These are phyloP conservation scores for Orycteropus afer DNA, from an alignment of 2,113 vertebrate genomes.

Conservation along the genomic window DNA sequence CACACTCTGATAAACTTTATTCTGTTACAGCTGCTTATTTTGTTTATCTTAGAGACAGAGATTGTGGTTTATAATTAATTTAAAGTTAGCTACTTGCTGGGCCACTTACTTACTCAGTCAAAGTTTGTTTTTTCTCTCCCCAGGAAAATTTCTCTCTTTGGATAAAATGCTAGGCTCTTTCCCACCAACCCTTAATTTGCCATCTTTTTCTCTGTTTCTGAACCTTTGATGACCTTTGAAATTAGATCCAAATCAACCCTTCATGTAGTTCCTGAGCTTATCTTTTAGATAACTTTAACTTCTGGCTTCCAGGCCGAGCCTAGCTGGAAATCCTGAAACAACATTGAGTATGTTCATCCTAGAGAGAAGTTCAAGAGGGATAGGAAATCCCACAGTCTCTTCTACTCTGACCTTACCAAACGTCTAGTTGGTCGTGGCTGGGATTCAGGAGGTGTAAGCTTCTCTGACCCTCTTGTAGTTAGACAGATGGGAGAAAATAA, in stretches of 20 bases:
- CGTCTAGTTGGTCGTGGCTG: not conserved
- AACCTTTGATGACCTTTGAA: slow-evolving; percentile 74
- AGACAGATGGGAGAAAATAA: slow-evolving; percentile 33
- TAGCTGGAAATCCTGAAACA: slow-evolving; percentile 74
- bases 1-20: slow-evolving; percentile 63
- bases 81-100: slow-evolving; percentile 43
- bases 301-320: slow-evolving; percentile 65
- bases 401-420: slow-evolving; percentile 2
- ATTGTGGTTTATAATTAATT: slow-evolving; percentile 48
- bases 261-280: slow-evolving; percentile 65
- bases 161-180: not conserved
- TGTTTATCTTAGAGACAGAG: slow-evolving; percentile 57
- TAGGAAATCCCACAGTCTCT: slow-evolving; percentile 55
- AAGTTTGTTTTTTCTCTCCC: slow-evolving; percentile 40
- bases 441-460: slow-evolving; percentile 1
- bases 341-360: slow-evolving; percentile 47
- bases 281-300: slow-evolving; percentile 71
- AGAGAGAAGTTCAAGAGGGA: slow-evolving; percentile 12
- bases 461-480: slow-evolving; percentile 1
- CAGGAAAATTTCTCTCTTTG: not conserved
- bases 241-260: slow-evolving; percentile 67
- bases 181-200: not conserved
- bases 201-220: slow-evolving; percentile 42
- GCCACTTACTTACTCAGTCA: not conserved
- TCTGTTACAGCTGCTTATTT: slow-evolving; percentile 43